Conservation (phyloP, 1,140 invertebrate species). For the Drosophila sulfurigaster region DNA sequence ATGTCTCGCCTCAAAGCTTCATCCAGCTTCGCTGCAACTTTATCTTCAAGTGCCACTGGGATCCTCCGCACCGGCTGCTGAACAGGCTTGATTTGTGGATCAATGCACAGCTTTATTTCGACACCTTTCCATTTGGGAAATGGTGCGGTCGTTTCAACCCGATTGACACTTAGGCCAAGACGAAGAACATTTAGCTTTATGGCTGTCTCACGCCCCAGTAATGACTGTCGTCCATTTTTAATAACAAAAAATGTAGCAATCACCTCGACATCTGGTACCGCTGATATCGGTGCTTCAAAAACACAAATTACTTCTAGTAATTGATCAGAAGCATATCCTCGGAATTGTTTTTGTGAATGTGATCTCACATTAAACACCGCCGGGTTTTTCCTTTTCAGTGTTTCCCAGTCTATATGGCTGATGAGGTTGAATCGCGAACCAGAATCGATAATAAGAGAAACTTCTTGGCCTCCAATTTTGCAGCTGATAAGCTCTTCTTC, state of each 20-base stretch:
- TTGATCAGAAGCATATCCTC: conserved; percentile 22
- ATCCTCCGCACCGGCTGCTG: conserved; percentile 28
- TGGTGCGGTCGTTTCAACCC: conserved; percentile 5
- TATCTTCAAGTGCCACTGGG: conserved; percentile 22
- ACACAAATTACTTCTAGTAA: conserved; percentile 24
- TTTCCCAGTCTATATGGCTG: background rate
- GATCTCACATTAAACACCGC: background rate
- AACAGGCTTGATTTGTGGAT: conserved; percentile 6
- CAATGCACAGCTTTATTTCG: conserved; percentile 5
- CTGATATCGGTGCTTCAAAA: conserved; percentile 26
- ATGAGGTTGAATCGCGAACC: background rate
- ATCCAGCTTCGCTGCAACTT: background rate
- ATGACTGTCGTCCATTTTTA: conserved; percentile 31
- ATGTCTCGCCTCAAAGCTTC: conserved; percentile 17
- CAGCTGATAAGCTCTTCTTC: conserved; percentile 2
- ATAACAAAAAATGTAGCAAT: conserved; percentile 18
- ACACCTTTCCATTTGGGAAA: conserved; percentile 29
- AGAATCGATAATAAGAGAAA: background rate
- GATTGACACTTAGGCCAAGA: background rate
- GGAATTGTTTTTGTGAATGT: background rate
- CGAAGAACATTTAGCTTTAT: conserved; percentile 21
- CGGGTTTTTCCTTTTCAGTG: background rate
- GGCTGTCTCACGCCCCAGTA: conserved; percentile 31
- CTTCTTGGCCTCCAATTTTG: background rate
- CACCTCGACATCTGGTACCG: conserved; percentile 1